These are phyloP conservation scores for Drosophila koepferae DNA, from an alignment of 2,888 invertebrate genomes.

Conservation along the genomic window DNA sequence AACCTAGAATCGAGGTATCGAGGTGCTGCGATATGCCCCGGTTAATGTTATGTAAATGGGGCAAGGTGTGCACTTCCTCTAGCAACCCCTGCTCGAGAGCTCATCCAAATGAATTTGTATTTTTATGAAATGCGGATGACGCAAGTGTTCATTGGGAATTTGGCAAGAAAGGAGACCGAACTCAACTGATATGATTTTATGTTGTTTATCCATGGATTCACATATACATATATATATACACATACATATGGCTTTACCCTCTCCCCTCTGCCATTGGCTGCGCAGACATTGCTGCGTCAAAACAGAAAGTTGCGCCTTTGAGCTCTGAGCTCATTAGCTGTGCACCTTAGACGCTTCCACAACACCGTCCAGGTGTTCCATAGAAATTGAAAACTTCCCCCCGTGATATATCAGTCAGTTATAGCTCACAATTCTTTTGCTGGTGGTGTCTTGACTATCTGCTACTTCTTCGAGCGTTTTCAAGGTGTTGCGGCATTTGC, in stretches of 20 bases:
- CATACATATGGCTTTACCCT: slow-evolving; percentile 9
- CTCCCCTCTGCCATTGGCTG: slow-evolving; percentile 8
- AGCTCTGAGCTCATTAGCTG: slow-evolving; percentile 49
- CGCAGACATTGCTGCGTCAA: slow-evolving; percentile 76
- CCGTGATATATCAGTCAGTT: slow-evolving; percentile 64
- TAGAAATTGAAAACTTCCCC: slow-evolving; percentile 74
- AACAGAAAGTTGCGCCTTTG: slow-evolving; percentile 59
- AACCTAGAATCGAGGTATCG: slow-evolving; percentile 36
- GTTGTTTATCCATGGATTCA: slow-evolving; percentile 53
- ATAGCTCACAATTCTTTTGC: slow-evolving; percentile 22
- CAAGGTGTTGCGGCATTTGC: slow-evolving; percentile 62
- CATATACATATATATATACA: background rate
- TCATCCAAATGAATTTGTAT: slow-evolving; percentile 30
- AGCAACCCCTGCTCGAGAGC: slow-evolving; percentile 51
- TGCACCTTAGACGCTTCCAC: slow-evolving; percentile 68
- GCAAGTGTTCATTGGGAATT: slow-evolving; percentile 64
- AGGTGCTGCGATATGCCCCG: slow-evolving; percentile 14
- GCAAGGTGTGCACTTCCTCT: slow-evolving; percentile 73
- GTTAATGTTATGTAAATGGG: slow-evolving; percentile 76
- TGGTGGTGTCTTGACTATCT: slow-evolving; percentile 40
- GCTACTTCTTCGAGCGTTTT: slow-evolving; percentile 28
- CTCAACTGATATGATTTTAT: slow-evolving; percentile 56
- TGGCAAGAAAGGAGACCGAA: slow-evolving; percentile 35
- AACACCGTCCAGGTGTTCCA: slow-evolving; percentile 72
- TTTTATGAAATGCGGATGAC: slow-evolving; percentile 58